These are phyloP conservation scores for Saiga tatarica DNA, from an alignment of 2,113 vertebrate genomes.

Conservation along the genomic window DNA sequence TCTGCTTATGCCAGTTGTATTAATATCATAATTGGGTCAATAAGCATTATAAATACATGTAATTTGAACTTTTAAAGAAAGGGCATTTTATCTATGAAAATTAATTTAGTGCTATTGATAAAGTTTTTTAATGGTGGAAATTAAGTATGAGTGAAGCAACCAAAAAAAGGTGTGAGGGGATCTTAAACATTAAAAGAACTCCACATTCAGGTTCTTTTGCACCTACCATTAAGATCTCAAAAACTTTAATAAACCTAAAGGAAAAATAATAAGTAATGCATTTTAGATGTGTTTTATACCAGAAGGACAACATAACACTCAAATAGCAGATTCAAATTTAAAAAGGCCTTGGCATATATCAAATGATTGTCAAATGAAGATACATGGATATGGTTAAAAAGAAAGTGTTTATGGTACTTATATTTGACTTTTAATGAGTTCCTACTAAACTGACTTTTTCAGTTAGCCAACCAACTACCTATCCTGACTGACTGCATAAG, in stretches of 20 bases:
- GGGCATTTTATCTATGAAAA: background rate
- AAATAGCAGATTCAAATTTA: background rate
- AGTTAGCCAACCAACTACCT: background rate
- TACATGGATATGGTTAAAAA: background rate
- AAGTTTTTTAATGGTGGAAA: background rate
- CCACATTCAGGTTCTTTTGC: background rate
- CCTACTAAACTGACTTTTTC: background rate
- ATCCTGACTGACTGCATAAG: background rate
- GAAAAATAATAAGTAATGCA: background rate
- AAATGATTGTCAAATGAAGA: background rate
- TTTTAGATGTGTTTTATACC: background rate
- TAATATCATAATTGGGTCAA: background rate
- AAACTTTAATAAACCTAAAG: background rate
- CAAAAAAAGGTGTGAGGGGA: background rate
- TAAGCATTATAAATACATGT: background rate
- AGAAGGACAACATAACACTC: background rate
- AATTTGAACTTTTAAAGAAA: conserved; percentile 9
- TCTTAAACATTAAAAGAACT: background rate
- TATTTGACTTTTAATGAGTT: background rate
- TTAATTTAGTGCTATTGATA: background rate
- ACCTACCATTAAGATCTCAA: background rate
- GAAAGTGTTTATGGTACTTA: background rate
- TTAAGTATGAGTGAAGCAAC: background rate
- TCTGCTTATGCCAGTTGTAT: background rate
- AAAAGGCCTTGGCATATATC: background rate